A percentile compares a stretch with the other conserved stretches of the same genome.
Conservation (phyloP, 2,797 vertebrate genomes). For the Delichon dasypus region DNA sequence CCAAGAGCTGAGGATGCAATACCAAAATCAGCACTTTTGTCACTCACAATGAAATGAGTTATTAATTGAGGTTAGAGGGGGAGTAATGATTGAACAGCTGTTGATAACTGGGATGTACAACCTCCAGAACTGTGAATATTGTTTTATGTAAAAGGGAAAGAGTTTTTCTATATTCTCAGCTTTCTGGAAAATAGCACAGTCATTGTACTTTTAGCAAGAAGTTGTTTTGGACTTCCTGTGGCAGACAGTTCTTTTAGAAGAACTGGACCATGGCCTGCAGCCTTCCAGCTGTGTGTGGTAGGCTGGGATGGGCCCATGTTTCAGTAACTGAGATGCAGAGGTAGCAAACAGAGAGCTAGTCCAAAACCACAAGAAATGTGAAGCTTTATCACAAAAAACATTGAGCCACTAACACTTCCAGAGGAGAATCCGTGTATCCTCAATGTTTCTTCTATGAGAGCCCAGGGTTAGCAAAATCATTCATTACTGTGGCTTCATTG, state of each 20-base stretch:
- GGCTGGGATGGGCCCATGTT: background rate
- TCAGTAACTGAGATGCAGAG: background rate
- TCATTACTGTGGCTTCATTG: background rate
- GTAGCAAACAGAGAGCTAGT: background rate
- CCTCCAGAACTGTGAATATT: background rate
- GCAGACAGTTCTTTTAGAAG: background rate
- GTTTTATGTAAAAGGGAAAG: background rate
- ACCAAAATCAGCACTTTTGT: background rate
- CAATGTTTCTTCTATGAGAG: background rate
- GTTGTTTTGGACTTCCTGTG: background rate
- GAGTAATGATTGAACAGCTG: background rate
- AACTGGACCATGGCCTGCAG: background rate
- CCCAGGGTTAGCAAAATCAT: background rate
- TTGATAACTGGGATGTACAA: background rate
- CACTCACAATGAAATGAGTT: background rate
- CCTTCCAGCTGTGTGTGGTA: background rate
- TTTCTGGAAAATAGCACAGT: background rate
- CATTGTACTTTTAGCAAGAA: background rate
- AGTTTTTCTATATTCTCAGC: background rate
- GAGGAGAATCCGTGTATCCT: background rate
- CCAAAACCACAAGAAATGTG: background rate
- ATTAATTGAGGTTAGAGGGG: constrained; percentile 22
- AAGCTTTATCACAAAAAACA: background rate
- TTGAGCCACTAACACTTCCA: background rate
- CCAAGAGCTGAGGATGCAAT: background rate